These are phyloP conservation scores for Temnothorax nylanderi DNA, from an alignment of 1,140 invertebrate species.

Conservation along the genomic window DNA sequence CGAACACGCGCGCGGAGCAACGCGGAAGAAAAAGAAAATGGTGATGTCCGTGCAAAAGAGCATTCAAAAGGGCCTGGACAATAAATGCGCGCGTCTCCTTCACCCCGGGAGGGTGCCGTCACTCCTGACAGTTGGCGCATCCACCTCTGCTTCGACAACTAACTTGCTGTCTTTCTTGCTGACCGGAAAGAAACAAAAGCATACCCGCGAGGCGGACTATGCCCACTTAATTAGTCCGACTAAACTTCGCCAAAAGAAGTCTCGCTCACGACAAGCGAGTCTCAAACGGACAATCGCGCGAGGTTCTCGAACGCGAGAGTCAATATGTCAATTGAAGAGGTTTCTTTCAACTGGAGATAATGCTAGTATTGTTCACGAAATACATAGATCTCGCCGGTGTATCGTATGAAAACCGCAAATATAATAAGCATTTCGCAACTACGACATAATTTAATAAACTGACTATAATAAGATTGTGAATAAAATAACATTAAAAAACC, in stretches of 20 bases:
- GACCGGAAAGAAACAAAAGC: constrained; percentile 69
- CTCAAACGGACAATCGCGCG: constrained; percentile 1
- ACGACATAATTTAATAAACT: background rate
- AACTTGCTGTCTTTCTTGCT: constrained; percentile 35
- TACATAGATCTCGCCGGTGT: background rate
- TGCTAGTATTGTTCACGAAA: constrained; percentile 62
- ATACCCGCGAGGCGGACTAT: background rate
- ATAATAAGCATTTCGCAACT: background rate
- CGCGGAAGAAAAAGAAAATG: constrained; percentile 45
- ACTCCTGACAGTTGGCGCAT: constrained; percentile 65
- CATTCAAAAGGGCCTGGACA: constrained; percentile 60
- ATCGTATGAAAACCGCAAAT: background rate
- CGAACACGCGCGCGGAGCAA: constrained; percentile 21
- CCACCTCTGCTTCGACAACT: constrained; percentile 48
- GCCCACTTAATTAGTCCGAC: constrained; percentile 30
- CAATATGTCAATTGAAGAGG: constrained; percentile 59
- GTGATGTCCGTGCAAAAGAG: constrained; percentile 43
- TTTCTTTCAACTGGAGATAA: constrained; percentile 53
- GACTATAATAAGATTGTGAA: background rate
- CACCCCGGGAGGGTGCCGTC: constrained; percentile 71
- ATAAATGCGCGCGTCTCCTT: constrained; percentile 71
- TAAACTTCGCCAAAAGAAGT: background rate
- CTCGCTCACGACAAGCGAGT: background rate
- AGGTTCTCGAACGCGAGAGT: constrained; percentile 10
- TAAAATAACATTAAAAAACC: background rate